phyloP scores from a whole-genome alignment of 37 sponge, comb jelly and placozoan species.

The Geodia barretti region DNA sequence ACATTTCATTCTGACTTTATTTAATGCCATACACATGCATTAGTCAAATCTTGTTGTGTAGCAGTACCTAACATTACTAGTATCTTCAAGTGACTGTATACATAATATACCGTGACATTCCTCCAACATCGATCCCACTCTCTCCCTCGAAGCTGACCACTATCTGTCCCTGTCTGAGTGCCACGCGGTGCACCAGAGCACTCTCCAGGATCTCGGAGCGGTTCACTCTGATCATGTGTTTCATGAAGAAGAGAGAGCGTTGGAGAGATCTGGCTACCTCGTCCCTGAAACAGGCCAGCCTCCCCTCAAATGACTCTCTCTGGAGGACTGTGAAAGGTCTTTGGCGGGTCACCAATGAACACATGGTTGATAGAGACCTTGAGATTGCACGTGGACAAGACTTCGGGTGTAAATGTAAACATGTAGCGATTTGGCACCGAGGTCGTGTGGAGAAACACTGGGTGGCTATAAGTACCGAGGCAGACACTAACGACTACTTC shows the following conservation, averaged over 20 bases:
- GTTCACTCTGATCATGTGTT: slow-evolving; percentile 51
- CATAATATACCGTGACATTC: slow-evolving; percentile 50
- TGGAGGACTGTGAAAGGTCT: background rate
- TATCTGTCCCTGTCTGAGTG: slow-evolving; percentile 2
- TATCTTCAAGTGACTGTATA: no score
- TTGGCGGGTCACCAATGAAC: background rate
- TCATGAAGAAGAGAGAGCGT: no score
- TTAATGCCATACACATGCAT: no score
- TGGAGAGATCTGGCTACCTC: no score
- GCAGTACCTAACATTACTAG: no score
- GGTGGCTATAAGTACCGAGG: background rate
- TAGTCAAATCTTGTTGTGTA: no score
- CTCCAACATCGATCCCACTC: slow-evolving; percentile 65
- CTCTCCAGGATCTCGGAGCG: slow-evolving; percentile 47
- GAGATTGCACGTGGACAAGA: background rate
- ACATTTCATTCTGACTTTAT: no score
- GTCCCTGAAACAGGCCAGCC: background rate
- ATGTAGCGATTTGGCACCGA: background rate
- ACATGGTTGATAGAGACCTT: no score
- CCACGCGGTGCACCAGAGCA: slow-evolving; percentile 9
- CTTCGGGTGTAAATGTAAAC: background rate
- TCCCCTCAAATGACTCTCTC: background rate
- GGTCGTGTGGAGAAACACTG: background rate
- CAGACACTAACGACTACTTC: background rate
- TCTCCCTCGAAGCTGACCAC: slow-evolving; percentile 61